phyloP scores from a whole-genome alignment of 2,113 vertebrate species.

The Plotosus lineatus region DNA sequence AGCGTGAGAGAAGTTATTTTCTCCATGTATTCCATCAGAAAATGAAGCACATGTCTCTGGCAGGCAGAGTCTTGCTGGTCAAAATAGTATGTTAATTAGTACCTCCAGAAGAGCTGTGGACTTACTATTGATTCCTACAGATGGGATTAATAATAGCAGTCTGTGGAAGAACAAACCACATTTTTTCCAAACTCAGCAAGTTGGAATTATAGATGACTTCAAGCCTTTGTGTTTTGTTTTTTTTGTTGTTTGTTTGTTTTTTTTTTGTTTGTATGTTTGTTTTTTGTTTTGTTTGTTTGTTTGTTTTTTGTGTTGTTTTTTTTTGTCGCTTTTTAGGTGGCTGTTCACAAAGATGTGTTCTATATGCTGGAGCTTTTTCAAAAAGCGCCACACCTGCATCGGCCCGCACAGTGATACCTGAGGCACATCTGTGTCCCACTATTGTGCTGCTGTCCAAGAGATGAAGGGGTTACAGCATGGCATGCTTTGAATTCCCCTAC shows the following conservation, averaged over 20 bases:
- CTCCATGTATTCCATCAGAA: constrained; percentile 8
- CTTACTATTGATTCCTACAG: constrained; percentile 47
- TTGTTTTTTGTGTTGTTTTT: too few species aligned
- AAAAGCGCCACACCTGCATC: constrained; percentile 38
- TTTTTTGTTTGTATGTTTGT: too few species aligned
- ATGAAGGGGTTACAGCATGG: constrained; percentile 21
- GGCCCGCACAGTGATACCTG: constrained; percentile 32
- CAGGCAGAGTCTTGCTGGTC: constrained; percentile 10
- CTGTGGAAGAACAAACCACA: constrained; percentile 50
- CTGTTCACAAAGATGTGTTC: neutral
- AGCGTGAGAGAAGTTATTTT: constrained; percentile 32
- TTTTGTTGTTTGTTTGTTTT: neutral
- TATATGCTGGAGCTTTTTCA: neutral
- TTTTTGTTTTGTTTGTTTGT: neutral
- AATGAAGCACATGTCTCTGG: constrained; percentile 3
- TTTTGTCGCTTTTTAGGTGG: neutral
- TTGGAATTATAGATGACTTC: neutral
- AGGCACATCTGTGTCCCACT: constrained; percentile 30
- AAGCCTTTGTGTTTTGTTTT: neutral
- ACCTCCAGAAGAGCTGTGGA: constrained; percentile 21
- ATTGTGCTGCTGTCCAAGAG: constrained; percentile 34
- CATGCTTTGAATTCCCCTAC: constrained; percentile 46
- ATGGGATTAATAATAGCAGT: constrained; percentile 62
- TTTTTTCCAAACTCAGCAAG: constrained; percentile 41
- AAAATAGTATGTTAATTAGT: constrained; percentile 29